These are phyloP conservation scores for Scaptodrosophila latifasciaeformis DNA, from an alignment of 2,888 invertebrate species.

Conservation along the genomic window DNA sequence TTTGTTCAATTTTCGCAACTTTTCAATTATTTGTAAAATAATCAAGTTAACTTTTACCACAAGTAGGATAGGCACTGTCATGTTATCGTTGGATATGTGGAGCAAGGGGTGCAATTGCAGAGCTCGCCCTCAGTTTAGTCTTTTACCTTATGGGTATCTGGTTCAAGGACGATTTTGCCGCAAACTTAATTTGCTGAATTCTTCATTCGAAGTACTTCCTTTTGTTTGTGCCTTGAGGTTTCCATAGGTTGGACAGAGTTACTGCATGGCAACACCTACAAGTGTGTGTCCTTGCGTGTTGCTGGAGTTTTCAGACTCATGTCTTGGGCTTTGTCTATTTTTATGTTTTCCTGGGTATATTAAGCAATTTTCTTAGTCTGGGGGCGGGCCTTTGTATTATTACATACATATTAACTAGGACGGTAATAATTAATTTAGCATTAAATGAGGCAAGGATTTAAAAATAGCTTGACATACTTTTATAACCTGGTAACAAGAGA, in stretches of 20 bases:
- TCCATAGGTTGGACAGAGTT: conserved; percentile 18
- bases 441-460: too few relatives aligned
- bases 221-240: conserved; percentile 12
- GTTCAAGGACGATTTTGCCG: conserved; percentile 60
- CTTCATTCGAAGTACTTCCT: conserved; percentile 24
- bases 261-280: conserved; percentile 51
- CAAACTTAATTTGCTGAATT: conserved; percentile 54
- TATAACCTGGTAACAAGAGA: conserved; percentile 21
- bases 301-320: conserved; percentile 33
- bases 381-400: too few relatives aligned
- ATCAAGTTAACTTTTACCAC: conserved; percentile 63
- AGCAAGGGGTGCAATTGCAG: neutral
- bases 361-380: neutral
- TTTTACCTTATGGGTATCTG: conserved; percentile 40
- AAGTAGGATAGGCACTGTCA: conserved; percentile 27
- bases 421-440: conserved; percentile 49
- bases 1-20: conserved; percentile 56
- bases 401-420: conserved; percentile 31
- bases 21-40: conserved; percentile 68
- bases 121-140: conserved; percentile 25
- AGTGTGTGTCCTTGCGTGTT: conserved; percentile 52
- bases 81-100: neutral
- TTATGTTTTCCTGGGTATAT: neutral
- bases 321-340: conserved; percentile 20
- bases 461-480: conserved; percentile 22